Evolutionary conservation across 2,797 vertebrate species (phyloP), one percentile per base, ranked within the genome.

Genomic region (Malacoctenus gilli): DNA sequence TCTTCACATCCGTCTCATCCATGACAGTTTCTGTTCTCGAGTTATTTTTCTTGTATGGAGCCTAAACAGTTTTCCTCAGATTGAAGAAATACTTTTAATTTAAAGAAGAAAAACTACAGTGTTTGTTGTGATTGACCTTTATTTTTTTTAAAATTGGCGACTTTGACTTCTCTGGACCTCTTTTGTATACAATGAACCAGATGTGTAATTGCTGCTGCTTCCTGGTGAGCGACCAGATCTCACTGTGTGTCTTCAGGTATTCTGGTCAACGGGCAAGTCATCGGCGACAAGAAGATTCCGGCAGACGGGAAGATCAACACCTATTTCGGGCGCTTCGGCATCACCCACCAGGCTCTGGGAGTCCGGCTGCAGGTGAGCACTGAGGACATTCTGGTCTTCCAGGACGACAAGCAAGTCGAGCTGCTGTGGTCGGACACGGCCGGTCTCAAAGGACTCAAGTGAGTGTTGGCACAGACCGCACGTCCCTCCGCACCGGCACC

Each of bases 251-350:
- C 13, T 16, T 57, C 73, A 98, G 96, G 95, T 49, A 86, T 97
- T 86, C 82, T 89, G 25, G 92, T 98, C 14, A 96, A 96, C 5
- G 96, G 95, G 4, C 80, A 97, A 71, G 91, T 92, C 59, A 93
- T 94, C 42, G 95, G 94, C 38, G 94, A 96, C 59, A 95, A 95
- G 85, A 90, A 59, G 72, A 74, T 75, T 4, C 68, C 86, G n/a
- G 80, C 84, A 3, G 62, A 79, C 25, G 88, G 86, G 42, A 86
- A 90, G 62, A 72, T 87, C 4, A 93, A 92, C 66, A 95, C 94
- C 0, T 97, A 96, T 80, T 95, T 99, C 85, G 92, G 94, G 48
- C 94, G 89, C 63, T 87, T 99, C 85, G 95, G 94, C 34, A 93
- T 97, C 56, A 16, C 85, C 79, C 94, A 90, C 40, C 62, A 80